These are phyloP conservation scores for Cydia amplana DNA, from an alignment of 1,140 invertebrate species.

Conservation along the genomic window DNA sequence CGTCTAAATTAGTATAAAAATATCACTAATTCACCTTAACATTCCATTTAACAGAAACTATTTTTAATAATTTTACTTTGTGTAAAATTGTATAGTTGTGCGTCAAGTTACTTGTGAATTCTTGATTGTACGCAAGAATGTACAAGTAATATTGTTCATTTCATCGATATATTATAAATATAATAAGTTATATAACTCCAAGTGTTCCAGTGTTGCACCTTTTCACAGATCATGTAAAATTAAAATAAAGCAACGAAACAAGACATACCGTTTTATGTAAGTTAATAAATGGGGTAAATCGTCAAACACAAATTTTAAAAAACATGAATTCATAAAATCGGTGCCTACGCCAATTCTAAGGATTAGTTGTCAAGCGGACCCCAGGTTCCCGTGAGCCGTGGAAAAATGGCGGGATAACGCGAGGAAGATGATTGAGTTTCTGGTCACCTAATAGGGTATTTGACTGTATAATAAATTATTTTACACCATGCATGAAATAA, in stretches of 20 bases:
- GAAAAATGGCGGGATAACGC: not conserved
- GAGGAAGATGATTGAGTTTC: not conserved
- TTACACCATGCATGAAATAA: too few relatives aligned
- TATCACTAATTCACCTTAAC: constrained; percentile 24
- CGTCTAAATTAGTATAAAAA: constrained; percentile 9
- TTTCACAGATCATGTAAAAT: not conserved
- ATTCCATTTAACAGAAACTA: constrained; percentile 32
- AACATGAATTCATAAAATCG: not conserved
- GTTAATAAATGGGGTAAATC: too few relatives aligned
- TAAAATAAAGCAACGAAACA: not conserved
- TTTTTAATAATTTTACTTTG: constrained; percentile 22
- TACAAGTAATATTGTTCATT: constrained; percentile 43
- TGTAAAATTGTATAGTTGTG: constrained; percentile 20
- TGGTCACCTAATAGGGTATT: too few relatives aligned
- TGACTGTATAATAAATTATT: too few relatives aligned
- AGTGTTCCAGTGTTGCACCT: too few relatives aligned
- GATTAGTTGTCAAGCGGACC: not conserved
- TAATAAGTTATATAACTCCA: too few relatives aligned
- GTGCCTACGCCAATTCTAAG: not conserved
- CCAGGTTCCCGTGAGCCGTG: not conserved
- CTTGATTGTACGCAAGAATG: constrained; percentile 47
- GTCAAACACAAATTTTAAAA: too few relatives aligned
- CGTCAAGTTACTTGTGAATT: constrained; percentile 44
- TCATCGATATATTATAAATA: constrained; percentile 29
- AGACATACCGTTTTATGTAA: not conserved